phyloP scores from a whole-genome alignment of 1,140 invertebrate species.

The Bactericera cockerelli region DNA sequence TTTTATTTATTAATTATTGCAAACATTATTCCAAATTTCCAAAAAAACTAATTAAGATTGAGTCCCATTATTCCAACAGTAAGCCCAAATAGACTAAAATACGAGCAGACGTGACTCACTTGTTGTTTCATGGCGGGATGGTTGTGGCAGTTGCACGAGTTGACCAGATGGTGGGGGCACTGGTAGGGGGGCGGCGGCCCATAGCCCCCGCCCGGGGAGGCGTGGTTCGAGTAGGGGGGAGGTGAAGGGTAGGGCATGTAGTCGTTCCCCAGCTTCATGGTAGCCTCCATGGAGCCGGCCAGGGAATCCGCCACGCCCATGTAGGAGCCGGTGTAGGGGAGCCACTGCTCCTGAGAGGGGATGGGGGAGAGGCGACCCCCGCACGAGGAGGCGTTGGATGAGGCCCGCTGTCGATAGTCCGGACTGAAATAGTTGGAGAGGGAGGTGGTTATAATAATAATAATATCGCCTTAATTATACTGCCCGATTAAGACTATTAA shows the following conservation, averaged over 20 bases:
- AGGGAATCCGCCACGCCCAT: constrained; percentile 40
- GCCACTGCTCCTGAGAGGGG: constrained; percentile 61
- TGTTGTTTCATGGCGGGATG: constrained; percentile 7
- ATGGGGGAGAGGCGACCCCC: constrained; percentile 74
- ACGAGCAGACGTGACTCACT: too few species aligned
- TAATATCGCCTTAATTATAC: too few species aligned
- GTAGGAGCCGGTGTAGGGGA: constrained; percentile 27
- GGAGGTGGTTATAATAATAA: too few species aligned
- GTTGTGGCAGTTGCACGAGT: not conserved
- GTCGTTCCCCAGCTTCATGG: constrained; percentile 52
- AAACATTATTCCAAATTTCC: too few species aligned
- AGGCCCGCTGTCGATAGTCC: constrained; percentile 62
- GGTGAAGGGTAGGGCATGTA: constrained; percentile 33
- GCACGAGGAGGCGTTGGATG: constrained; percentile 86
- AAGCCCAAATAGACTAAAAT: too few species aligned
- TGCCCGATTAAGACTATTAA: too few species aligned
- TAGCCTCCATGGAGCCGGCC: constrained; percentile 67
- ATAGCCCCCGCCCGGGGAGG: constrained; percentile 21
- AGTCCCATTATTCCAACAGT: too few species aligned
- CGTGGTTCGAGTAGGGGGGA: too few species aligned
- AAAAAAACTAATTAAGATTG: too few species aligned
- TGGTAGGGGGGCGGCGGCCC: constrained; percentile 17
- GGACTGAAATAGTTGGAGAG: constrained; percentile 25
- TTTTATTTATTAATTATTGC: too few species aligned
- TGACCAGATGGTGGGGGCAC: constrained; percentile 14